Evolutionary conservation across 2,797 vertebrate genomes (phyloP), one percentile per base, ranked within the genome.

Genomic region (Knipowitschia caucasica): DNA sequence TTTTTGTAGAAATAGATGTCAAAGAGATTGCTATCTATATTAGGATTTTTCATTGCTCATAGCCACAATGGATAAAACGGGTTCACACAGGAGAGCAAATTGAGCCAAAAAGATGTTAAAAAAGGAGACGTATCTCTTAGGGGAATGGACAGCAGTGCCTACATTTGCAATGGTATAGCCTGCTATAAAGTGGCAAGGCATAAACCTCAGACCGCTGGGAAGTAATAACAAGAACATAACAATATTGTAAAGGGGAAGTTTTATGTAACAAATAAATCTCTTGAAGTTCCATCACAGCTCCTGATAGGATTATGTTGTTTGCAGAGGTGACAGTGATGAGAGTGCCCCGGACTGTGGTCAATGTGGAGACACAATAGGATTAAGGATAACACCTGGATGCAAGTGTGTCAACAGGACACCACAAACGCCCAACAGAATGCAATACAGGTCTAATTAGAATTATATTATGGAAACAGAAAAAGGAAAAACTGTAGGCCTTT

Each of bases 341-440:
- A 58, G 34, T 73, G 54, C 59, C 65, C 50, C 49, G 58, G 64
- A 38, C 51, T 69, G 60, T 77, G 78, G 78, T 77, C 72, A 81
- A 66, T 68, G 39, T 55, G 36, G 64, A 71, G 65, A 50, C 62
- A 69, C 71, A 79, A 84, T 62, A 73, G 82, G 80, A 81, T 84
- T 84, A 84, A 33, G 45, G 61, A 55, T 59, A 69, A 69, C 68
- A 78, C 62, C 71, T 73, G 49, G 27, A 39, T 45, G 47, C 30
- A 36, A 43, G 60, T 42, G 49, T 59, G 51, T 36, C 24, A 55
- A 50, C 53, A 73, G 31, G 9, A 25, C 26, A 59, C 67, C 65
- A 74, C 61, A 69, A 67, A 73, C 73, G 56, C 57, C 52, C 73
- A 75, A 46, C 58, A 51, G 47, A 30, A 27, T 35, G 12, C 2